Evolutionary conservation across 2,888 invertebrate genomes (phyloP).

Genomic region (Ochropleura plecta): DNA sequence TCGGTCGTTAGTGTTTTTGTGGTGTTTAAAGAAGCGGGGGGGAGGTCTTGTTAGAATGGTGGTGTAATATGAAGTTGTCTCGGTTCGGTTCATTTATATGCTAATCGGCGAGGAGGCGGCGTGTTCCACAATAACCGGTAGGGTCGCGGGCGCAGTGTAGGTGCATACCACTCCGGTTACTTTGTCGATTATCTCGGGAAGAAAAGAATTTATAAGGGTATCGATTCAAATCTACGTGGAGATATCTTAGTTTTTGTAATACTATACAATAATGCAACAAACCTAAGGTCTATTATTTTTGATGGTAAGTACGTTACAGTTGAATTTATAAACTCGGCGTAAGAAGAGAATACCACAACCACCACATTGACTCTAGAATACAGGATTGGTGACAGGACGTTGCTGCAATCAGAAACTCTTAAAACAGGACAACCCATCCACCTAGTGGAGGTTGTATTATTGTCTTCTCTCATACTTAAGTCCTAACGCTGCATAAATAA

Average conservation of each 20-base stretch:
- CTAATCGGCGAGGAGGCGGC: slow-evolving; percentile 86
- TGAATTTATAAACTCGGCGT: no score
- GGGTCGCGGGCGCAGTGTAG: slow-evolving; percentile 68
- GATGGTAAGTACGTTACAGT: no score
- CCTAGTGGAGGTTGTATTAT: no score
- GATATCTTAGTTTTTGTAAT: slow-evolving; percentile 21
- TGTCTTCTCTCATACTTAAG: no score
- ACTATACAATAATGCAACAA: neutral
- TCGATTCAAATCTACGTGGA: slow-evolving; percentile 48
- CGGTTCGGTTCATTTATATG: slow-evolving; percentile 89
- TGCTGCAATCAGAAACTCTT: no score
- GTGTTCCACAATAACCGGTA: slow-evolving; percentile 82
- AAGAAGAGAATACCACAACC: no score
- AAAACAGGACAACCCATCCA: no score
- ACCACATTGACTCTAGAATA: no score
- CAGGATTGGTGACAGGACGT: no score
- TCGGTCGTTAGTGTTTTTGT: slow-evolving; percentile 55
- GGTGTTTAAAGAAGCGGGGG: slow-evolving; percentile 59
- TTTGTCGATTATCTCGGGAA: slow-evolving; percentile 64
- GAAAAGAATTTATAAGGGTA: slow-evolving; percentile 57
- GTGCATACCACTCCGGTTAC: slow-evolving; percentile 67
- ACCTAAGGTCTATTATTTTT: neutral
- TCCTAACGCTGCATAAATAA: no score
- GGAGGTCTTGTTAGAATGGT: slow-evolving; percentile 74
- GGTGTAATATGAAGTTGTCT: slow-evolving; percentile 87